Base-by-base conservation (phyloP, 1,140 invertebrate genomes). In the Adoxophyes honmai region DNA sequence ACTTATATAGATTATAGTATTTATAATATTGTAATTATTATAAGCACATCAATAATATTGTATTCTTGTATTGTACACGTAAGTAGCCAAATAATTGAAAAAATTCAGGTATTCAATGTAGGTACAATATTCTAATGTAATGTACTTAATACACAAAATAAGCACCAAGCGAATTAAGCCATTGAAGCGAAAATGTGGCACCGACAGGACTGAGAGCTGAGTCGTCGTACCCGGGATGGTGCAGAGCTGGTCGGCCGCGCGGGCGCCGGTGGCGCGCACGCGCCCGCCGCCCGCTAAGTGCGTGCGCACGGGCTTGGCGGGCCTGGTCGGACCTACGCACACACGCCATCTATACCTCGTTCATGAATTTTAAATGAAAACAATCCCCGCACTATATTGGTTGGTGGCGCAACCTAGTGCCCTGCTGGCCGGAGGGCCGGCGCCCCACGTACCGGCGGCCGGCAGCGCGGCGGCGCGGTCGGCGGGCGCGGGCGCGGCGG, bases 281-380 rank as follows among this genome's bases (percentile, higher is more conserved):
- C 88, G 89, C 55, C 86, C 84, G 53, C 78, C 79, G 64, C 86
- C 81, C 55, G 86, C 74, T 61, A 87, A 71, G 87, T 93, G 91
- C 56, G 91, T 86, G 73, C 92, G 90, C 80, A 92, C 86, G 65
- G 92, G 92, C 90, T 93, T 93, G 75, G 86, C 89, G 78, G 92
- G 91, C 74, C 90, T 91, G 81, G 91, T 87, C 90, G 78, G 66
- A 83, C 80, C 80, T 86, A 84, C 64, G 80, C 70, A 86, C 62
- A 87, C 63, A 81, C 60, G 59, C 59, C 55, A 28, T 72, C 59
- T 73, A 58, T 73, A 78, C 65, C 74, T 68, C 62, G 55, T 59
- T 39, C 34, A 28, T 28, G 21, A 28, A 28, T 28, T n/a, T n/a
- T n/a, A n/a, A n/a, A n/a, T n/a, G n/a, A n/a, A n/a, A n/a, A n/a